Conservation (phyloP, 2,113 vertebrate species). For the Perccottus glenii region DNA sequence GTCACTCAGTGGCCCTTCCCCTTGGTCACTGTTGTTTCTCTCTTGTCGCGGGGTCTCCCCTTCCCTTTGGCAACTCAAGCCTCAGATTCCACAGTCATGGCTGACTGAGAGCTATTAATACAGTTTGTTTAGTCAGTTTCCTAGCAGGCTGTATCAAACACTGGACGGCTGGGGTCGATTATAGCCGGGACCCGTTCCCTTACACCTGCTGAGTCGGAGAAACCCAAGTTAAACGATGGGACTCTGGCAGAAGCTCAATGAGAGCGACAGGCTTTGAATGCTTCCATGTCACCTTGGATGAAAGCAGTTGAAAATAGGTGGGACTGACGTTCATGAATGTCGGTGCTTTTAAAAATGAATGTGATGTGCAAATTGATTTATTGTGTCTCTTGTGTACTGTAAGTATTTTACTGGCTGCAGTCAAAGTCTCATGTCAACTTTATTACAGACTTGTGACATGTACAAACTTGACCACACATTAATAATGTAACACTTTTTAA, state of each 20-base stretch:
- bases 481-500: too few species aligned
- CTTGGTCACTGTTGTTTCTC: constrained; percentile 28
- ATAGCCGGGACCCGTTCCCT: constrained; percentile 74
- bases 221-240: constrained; percentile 76
- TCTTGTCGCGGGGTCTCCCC: constrained; percentile 73
- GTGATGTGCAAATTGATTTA: constrained; percentile 34
- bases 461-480: too few species aligned
- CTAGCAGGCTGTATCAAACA: constrained; percentile 86
- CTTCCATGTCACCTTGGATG: constrained; percentile 65
- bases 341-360: constrained; percentile 25
- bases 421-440: constrained; percentile 16
- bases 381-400: constrained; percentile 29
- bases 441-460: too few species aligned
- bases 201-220: constrained; percentile 82
- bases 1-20: constrained; percentile 6
- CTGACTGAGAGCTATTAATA: constrained; percentile 82
- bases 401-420: constrained; percentile 27
- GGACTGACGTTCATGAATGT: constrained; percentile 51
- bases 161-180: constrained; percentile 78
- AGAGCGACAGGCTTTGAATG: constrained; percentile 52
- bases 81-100: constrained; percentile 79
- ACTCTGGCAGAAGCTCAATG: constrained; percentile 61
- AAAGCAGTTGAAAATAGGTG: constrained; percentile 63
- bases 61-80: constrained; percentile 78
- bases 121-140: constrained; percentile 87